Percentiles rank a stretch among this genome's conserved stretches.
These are phyloP conservation scores for Calyptomena viridis DNA, from an alignment of 2,113 vertebrate genomes.

Conservation along the genomic window DNA sequence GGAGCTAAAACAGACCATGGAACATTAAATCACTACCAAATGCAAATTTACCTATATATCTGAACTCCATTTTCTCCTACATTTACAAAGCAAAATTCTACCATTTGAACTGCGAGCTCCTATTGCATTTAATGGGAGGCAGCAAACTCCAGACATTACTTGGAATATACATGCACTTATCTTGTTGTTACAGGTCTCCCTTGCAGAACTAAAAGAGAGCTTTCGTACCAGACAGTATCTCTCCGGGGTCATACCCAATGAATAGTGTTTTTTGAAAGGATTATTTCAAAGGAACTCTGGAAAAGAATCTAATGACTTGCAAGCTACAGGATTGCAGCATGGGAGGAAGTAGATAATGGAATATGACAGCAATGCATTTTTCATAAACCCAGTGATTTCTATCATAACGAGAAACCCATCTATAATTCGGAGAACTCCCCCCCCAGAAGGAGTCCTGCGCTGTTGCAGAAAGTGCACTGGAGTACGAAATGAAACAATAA, in stretches of 20 bases:
- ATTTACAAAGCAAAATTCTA: constrained; percentile 63
- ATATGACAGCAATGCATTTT: constrained; percentile 65
- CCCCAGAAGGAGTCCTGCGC: not conserved
- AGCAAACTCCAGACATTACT: constrained; percentile 46
- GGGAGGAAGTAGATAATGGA: constrained; percentile 63
- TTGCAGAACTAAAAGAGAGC: constrained; percentile 23
- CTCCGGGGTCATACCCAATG: constrained; percentile 50
- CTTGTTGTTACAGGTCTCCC: constrained; percentile 64
- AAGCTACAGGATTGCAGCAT: constrained; percentile 55
- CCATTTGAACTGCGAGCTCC: constrained; percentile 46
- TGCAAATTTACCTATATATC: constrained; percentile 61
- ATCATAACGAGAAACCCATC: constrained; percentile 51
- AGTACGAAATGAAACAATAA: constrained; percentile 54
- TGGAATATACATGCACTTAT: constrained; percentile 58
- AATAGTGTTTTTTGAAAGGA: constrained; percentile 58
- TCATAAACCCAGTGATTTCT: constrained; percentile 56
- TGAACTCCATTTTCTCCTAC: constrained; percentile 52
- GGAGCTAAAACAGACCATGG: constrained; percentile 50
- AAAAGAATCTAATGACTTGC: constrained; percentile 62
- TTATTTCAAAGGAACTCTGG: constrained; percentile 56
- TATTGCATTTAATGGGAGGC: constrained; percentile 42
- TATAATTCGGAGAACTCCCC: constrained; percentile 26
- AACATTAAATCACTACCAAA: constrained; percentile 64
- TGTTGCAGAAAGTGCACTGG: constrained; percentile 30
- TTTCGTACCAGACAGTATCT: constrained; percentile 59